Conservation (phyloP, 92 coral and sea anemone species). For the Palythoa grandiflora region DNA sequence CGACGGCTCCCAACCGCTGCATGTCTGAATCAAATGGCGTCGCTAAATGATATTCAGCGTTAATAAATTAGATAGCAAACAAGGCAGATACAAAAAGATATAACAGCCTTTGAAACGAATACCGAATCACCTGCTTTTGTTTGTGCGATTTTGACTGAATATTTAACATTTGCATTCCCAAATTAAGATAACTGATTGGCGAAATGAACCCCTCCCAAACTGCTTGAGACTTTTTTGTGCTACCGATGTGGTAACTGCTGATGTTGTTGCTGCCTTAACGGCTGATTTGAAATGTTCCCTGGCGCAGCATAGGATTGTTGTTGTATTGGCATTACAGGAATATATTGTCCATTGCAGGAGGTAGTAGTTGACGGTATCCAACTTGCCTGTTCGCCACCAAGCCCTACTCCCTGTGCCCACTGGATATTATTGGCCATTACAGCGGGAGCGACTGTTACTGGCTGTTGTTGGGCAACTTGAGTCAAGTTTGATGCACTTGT, state of each 20-base stretch:
- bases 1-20: background rate
- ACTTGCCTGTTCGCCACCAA: constrained; percentile 46
- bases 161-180: background rate
- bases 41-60: background rate
- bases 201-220: background rate
- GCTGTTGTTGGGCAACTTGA: constrained; percentile 43
- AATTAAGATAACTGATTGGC: background rate
- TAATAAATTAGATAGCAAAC: constrained; percentile 33
- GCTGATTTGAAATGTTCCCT: constrained; percentile 22
- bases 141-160: background rate
- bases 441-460: constrained; percentile 32
- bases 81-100: background rate
- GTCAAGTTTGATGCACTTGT: constrained; percentile 38
- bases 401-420: constrained; percentile 52
- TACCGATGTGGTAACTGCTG: constrained; percentile 75
- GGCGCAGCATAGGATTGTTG: constrained; percentile 57
- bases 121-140: background rate
- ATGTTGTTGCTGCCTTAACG: constrained; percentile 53
- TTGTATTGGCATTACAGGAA: constrained; percentile 70
- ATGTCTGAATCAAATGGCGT: background rate
- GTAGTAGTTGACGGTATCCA: constrained; percentile 47
- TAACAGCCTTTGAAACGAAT: background rate
- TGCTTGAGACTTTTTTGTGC: background rate
- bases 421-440: constrained; percentile 42
- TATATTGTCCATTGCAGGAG: constrained; percentile 70